phyloP scores from a whole-genome alignment of 64 coral and sea anemone genomes.

The Trachythela sp. region DNA sequence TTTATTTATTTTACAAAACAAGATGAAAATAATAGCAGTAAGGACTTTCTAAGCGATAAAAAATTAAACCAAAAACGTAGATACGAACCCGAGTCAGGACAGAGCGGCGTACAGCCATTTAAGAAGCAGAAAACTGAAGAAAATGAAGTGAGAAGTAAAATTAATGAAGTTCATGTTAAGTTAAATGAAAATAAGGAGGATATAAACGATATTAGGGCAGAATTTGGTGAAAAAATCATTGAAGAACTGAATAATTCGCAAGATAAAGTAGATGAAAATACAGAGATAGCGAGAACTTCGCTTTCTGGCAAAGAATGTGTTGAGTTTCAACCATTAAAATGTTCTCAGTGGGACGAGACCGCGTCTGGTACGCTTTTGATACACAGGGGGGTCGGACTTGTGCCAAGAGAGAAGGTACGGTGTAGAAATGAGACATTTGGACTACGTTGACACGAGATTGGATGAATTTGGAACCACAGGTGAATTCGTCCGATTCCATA shows the following conservation, averaged over 20 bases:
- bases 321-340: background rate
- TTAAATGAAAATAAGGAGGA: background rate
- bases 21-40: background rate
- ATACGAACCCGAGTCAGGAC: background rate
- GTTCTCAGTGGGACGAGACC: background rate
- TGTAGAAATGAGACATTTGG: no score
- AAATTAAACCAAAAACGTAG: background rate
- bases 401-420: background rate
- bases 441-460: no score
- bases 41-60: background rate
- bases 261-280: background rate
- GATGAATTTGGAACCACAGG: no score
- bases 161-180: background rate
- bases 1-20: background rate
- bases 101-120: background rate
- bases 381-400: background rate
- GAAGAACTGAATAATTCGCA: background rate
- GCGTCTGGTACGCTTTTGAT: background rate
- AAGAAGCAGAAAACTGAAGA: background rate
- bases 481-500: no score
- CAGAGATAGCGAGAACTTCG: no score
- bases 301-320: background rate
- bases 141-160: no score
- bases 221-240: background rate
- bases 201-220: background rate